Percentiles rank a stretch among this genome's conserved stretches.
Conservation (phyloP, 2,888 invertebrate genomes). For the Malthinus flaveolus region DNA sequence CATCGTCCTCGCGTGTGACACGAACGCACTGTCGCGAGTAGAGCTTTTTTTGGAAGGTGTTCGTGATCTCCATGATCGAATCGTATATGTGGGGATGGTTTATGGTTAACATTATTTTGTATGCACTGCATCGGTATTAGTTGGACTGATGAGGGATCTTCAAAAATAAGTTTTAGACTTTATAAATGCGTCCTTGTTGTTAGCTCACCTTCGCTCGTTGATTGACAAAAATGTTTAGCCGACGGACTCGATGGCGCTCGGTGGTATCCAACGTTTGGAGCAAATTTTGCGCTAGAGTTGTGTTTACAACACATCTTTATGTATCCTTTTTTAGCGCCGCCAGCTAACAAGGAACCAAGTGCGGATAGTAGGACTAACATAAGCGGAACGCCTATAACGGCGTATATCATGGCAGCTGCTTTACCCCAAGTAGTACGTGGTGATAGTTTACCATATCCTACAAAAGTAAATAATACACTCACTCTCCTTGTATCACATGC, state of each 20-base stretch:
- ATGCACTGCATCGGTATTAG: constrained; percentile 45
- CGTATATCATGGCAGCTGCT: constrained; percentile 83
- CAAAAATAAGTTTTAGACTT: background rate
- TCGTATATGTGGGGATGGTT: constrained; percentile 32
- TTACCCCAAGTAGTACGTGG: constrained; percentile 83
- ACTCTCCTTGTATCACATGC: too few relatives aligned
- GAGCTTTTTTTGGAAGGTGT: constrained; percentile 49
- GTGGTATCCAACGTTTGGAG: constrained; percentile 55
- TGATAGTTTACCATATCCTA: constrained; percentile 85
- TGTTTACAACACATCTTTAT: constrained; percentile 54
- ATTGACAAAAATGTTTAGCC: constrained; percentile 54
- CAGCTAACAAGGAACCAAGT: constrained; percentile 79
- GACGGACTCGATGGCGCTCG: constrained; percentile 60
- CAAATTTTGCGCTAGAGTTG: constrained; percentile 34
- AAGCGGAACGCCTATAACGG: constrained; percentile 84
- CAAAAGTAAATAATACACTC: constrained; percentile 13
- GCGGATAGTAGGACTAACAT: constrained; percentile 86
- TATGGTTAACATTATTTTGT: constrained; percentile 38
- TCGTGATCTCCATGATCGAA: constrained; percentile 39
- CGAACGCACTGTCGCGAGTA: constrained; percentile 51
- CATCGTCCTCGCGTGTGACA: constrained; percentile 50
- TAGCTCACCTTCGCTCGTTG: constrained; percentile 41
- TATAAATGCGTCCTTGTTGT: background rate
- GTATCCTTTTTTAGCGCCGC: constrained; percentile 73
- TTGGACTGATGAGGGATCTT: constrained; percentile 48